Evolutionary conservation across 2,888 invertebrate genomes (phyloP).

Genomic region (Coleophora flavipennella): DNA sequence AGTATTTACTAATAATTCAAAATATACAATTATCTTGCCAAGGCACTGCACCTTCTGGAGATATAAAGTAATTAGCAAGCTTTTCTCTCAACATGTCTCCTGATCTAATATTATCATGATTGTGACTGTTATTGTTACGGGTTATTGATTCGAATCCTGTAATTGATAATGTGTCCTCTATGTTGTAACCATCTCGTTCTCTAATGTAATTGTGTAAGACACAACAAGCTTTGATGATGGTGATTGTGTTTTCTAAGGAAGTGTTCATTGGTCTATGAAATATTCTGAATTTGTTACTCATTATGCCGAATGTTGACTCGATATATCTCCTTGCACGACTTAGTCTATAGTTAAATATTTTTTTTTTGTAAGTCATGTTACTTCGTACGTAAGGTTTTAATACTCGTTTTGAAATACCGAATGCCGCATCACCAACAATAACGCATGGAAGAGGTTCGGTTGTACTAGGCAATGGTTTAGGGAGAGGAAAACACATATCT

Average conservation of each 20-base stretch:
- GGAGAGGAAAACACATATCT: neutral
- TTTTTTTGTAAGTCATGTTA: neutral
- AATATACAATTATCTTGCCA: too few relatives aligned
- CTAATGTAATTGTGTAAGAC: conserved; percentile 3
- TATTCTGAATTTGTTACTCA: neutral
- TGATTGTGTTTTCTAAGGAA: neutral
- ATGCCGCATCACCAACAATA: neutral
- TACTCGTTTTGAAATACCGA: neutral
- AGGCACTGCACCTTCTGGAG: too few relatives aligned
- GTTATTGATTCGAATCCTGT: too few relatives aligned
- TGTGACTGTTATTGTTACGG: too few relatives aligned
- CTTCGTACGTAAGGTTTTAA: neutral
- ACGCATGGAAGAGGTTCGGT: neutral
- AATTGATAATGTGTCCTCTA: neutral
- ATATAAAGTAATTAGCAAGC: too few relatives aligned
- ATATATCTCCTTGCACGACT: neutral
- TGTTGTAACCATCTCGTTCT: conserved; percentile 3
- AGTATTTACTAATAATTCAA: too few relatives aligned
- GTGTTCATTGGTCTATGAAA: neutral
- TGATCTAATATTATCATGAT: too few relatives aligned
- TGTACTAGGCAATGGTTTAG: neutral
- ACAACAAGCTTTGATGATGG: neutral
- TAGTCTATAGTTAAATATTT: neutral
- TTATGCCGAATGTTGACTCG: neutral
- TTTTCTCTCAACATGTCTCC: too few relatives aligned